phyloP scores from a whole-genome alignment of 2,888 invertebrate species.

The Andrena camellia region DNA sequence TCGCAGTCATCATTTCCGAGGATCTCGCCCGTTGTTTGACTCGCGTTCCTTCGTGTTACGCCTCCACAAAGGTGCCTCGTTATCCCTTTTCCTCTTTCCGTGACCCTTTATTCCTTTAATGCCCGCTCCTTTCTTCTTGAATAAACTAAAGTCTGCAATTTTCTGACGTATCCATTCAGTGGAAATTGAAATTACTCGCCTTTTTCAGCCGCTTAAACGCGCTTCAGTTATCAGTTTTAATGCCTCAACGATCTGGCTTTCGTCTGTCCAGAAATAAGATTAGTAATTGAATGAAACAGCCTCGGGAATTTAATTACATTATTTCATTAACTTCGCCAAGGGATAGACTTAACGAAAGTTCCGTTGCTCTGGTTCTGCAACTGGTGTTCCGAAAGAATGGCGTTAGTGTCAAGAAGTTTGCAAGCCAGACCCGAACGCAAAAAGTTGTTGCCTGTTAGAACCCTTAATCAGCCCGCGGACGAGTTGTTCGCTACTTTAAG shows the following conservation, averaged over 20 bases:
- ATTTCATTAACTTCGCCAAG: slow-evolving; percentile 9
- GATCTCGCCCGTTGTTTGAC: slow-evolving; percentile 32
- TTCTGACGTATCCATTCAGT: not conserved
- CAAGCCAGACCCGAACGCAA: not conserved
- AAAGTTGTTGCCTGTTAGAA: slow-evolving; percentile 21
- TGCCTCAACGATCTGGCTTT: not conserved
- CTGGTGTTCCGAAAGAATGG: not conserved
- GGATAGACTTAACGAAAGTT: not conserved
- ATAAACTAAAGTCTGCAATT: not conserved
- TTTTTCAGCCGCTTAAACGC: not conserved
- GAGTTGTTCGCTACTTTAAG: slow-evolving; percentile 15
- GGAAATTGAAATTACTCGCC: not conserved
- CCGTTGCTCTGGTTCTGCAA: not conserved
- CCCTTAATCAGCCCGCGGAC: slow-evolving; percentile 32
- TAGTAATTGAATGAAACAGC: not conserved
- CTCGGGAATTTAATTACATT: not conserved
- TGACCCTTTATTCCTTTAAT: not conserved
- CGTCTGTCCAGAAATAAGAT: not conserved
- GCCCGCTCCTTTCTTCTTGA: not conserved
- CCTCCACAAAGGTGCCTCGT: slow-evolving; percentile 23
- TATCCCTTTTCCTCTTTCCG: slow-evolving; percentile 4
- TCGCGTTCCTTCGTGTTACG: slow-evolving; percentile 17
- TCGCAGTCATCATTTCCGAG: slow-evolving; percentile 46
- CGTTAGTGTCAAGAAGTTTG: slow-evolving; percentile 27
- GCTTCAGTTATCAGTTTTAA: not conserved